Evolutionary conservation across 2,113 vertebrate genomes (phyloP), one percentile per base, ranked within the genome.

Genomic region (Eudyptes chrysolophus): DNA sequence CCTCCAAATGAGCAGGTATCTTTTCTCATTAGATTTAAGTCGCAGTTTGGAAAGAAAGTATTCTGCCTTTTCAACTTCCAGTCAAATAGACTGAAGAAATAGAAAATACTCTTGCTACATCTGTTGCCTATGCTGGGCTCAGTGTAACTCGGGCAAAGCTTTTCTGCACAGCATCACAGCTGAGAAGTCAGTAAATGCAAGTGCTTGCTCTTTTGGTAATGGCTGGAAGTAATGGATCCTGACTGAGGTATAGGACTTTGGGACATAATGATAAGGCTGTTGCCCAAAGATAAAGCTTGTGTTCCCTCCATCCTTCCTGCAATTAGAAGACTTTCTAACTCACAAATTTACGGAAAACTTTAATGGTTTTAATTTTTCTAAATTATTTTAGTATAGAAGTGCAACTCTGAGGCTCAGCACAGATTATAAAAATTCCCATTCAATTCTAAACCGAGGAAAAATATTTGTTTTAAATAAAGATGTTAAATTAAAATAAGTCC

Each of bases 201-300:
- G 62, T 26, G 9, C 36, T 54, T 25, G 36, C 11, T 84, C 52
- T 16, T 44, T 76, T n/a, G 62, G 60, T n/a, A 87, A 81, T 11
- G n/a, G 38, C 54, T 85, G 51, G 65, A 77, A 83, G 40, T 36
- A 68, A 29, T 2, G 15, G 20, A 32, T 70, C 49, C 68, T 77
- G 30, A 78, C 32, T 49, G 40, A 87, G 49, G 38, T 49, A 71
- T 34, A 52, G 16, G 65, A 62, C 48, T 81, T 85, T 6, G 19
- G 29, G 34, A 87, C 48, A 60, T 6, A 55, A 2, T 0, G 0
- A 30, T 57, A 68, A 54, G 25, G 57, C 20, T 71, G 46, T 8
- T 1, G 4, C 34, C 12, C 62, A 64, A 84, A 93, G 72, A 74
- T 32, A 86, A 74, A 79, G 27, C 17, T 48, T 4, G 14, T 12